Base-by-base conservation (phyloP, 2,797 vertebrate genomes). In the Ctenochaetus hawaiiensis region DNA sequence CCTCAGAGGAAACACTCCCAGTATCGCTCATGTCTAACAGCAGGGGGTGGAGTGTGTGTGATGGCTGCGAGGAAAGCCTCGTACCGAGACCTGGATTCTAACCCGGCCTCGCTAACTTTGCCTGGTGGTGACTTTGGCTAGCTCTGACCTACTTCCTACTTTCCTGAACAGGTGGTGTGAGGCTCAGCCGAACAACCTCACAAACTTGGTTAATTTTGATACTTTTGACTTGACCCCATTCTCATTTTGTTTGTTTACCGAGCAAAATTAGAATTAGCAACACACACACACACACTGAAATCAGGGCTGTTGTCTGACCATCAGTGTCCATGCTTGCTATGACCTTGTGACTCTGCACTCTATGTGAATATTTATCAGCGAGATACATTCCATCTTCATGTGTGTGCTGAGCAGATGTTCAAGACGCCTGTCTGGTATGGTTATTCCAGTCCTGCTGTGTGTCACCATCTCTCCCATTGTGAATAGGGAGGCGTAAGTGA, bases 401-500 rank as follows among this genome's bases (percentile, higher is more conserved):
- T 52, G 48, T 48, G 20, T 20, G 30, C 51, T 16, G 67, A 51
- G 69, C 79, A 86, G 73, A 86, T 82, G 69, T 81, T 80, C 17
- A 54, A 71, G 44, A 75, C 8, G 34, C 52, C 52, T 78, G 57
- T 77, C 81, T 58, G 13, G 72, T 65, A 39, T 45, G 63, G 60
- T 79, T 83, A 95, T 95, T 92, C 80, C 92, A 83, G 68, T 83
- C 89, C 91, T 83, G 90, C 91, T 93, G 92, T 94, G 94, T 94
- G 93, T 94, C 93, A 90, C 78, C 69, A 76, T 92, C 94, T 85
- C 86, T 94, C 92, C 94, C 92, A 93, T 94, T 96, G 95, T 95
- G 94, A 96, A 95, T 93, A 89, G 91, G 91, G 91, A 87, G 86
- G 91, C 91, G 89, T 96, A 95, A 96, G 94, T 96, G 94, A 96